Evolutionary conservation across 2,888 invertebrate species (phyloP), one percentile per base, ranked within the genome.

Genomic region (Melanostoma mellinum): DNA sequence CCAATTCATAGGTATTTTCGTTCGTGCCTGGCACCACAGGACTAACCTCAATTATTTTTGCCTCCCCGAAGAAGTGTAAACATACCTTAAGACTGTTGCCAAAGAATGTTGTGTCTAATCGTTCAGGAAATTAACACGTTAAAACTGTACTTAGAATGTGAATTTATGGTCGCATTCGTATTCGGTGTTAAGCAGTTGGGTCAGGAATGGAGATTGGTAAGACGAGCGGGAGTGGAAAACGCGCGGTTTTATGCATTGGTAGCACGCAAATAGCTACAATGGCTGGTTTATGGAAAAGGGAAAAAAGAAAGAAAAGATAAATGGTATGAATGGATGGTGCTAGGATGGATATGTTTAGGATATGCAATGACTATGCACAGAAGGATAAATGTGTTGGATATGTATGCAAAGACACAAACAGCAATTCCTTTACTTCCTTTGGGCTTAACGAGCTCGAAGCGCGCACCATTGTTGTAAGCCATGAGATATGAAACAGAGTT

Each of bases 91-190:
- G 71, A 68, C 69, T 63, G 50, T 58, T 78, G 77, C 77, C 77
- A 77, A 84, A 75, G 86, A 84, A 81, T 82, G 85, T 73, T 76
- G 84, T 79, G 85, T 86, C 81, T 86, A 86, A 86, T 86, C 85
- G 86, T 86, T 86, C 86, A 86, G 86, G 86, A 86, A 86, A 86
- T 86, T 86, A 86, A 86, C 86, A 86, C 85, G 86, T 86, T 86
- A 86, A 85, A 82, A 84, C 78, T 86, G 85, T 85, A 85, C 86
- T 86, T 86, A 84, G 56, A 56, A 72, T 71, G 71, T 74, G 80
- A 86, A 86, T 86, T 86, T 86, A 86, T 86, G 85, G 85, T 80
- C 78, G 80, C 85, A 85, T 86, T 86, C 58, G 71, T 75, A 79
- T 53, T 78, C 79, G 74, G 52, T 61, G 56, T 68, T 63, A 44